phyloP scores from a whole-genome alignment of 2,113 vertebrate species.

The Brachirus orientalis region DNA sequence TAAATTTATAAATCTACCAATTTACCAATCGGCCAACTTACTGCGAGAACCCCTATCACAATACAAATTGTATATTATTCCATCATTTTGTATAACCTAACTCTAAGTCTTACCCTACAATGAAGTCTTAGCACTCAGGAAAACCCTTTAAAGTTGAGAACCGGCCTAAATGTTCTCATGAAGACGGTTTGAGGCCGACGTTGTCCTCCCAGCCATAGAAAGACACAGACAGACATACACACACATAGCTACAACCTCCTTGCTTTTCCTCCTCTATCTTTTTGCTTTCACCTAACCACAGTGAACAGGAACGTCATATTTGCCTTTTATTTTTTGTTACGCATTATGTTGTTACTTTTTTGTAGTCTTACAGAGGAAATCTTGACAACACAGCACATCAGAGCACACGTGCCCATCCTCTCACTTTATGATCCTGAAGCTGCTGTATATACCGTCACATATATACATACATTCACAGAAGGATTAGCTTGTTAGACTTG shows the following conservation, averaged over 20 bases:
- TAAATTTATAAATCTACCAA: no score
- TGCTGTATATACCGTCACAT: conserved; percentile 45
- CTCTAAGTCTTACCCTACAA: no score
- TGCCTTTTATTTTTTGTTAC: conserved; percentile 73
- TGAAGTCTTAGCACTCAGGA: no score
- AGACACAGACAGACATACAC: conserved; percentile 3
- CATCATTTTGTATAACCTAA: no score
- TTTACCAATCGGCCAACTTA: no score
- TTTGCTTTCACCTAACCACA: conserved; percentile 75
- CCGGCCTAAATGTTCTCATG: no score
- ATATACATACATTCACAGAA: conserved; percentile 9
- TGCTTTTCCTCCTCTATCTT: conserved; percentile 28
- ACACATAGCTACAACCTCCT: conserved; percentile 8
- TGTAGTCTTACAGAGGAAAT: conserved; percentile 16
- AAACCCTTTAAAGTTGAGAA: no score
- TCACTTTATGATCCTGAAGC: conserved; percentile 33
- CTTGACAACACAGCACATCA: not conserved
- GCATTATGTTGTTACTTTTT: conserved; percentile 32
- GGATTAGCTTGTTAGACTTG: conserved; percentile 56
- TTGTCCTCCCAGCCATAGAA: no score
- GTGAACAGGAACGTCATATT: conserved; percentile 77
- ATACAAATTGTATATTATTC: no score
- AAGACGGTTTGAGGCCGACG: no score
- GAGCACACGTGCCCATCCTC: conserved; percentile 5
- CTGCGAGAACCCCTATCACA: no score